Conservation (phyloP, 1,140 invertebrate genomes). For the Lutraria rhynchaena region DNA sequence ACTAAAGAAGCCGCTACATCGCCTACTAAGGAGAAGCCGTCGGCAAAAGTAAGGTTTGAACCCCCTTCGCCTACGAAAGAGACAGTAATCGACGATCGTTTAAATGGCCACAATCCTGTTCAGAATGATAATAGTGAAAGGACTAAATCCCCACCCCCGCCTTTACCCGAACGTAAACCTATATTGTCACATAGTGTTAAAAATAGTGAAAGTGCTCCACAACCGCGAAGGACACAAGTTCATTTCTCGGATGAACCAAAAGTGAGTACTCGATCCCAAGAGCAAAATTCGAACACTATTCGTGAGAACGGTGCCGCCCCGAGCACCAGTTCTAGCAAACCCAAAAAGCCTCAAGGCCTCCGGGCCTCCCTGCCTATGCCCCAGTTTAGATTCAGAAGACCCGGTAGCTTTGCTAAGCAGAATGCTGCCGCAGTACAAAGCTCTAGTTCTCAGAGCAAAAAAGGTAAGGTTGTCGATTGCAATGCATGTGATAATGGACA, state of each 20-base stretch:
- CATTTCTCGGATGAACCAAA: constrained; percentile 59
- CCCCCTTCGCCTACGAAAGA: constrained; percentile 10
- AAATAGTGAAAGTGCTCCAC: constrained; percentile 1
- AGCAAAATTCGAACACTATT: constrained; percentile 31
- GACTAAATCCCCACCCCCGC: constrained; percentile 28
- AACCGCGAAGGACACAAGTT: constrained; percentile 36
- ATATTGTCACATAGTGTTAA: constrained; percentile 30
- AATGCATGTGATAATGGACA: constrained; percentile 5
- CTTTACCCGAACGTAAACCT: constrained; percentile 45
- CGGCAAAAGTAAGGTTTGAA: constrained; percentile 27
- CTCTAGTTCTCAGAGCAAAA: constrained; percentile 46
- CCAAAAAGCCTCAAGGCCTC: constrained; percentile 56
- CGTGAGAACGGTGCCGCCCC: constrained; percentile 41
- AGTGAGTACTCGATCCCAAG: constrained; percentile 54
- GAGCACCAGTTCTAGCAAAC: constrained; percentile 30
- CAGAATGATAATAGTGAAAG: constrained; percentile 33
- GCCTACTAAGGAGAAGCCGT: constrained; percentile 49
- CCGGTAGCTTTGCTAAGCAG: constrained; percentile 22
- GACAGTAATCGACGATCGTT: constrained; percentile 19
- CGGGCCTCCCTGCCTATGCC: constrained; percentile 56
- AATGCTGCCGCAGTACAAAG: neutral
- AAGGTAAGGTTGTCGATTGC: constrained; percentile 51
- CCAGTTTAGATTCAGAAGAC: constrained; percentile 58
- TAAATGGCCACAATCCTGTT: constrained; percentile 50
- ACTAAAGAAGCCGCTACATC: constrained; percentile 11